phyloP scores from a whole-genome alignment of 2,888 invertebrate genomes.

The Harpalus rubripes region DNA sequence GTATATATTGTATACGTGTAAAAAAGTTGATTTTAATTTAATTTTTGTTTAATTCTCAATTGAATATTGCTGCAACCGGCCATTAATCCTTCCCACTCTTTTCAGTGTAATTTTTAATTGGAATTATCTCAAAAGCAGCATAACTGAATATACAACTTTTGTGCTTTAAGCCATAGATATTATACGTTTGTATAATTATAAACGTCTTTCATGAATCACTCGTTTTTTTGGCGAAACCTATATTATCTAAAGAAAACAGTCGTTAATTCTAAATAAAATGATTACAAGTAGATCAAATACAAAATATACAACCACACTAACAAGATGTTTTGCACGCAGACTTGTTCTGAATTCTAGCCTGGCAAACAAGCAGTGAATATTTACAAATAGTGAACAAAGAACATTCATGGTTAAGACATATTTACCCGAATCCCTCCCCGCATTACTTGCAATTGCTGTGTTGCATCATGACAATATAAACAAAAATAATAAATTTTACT shows the following conservation, averaged over 20 bases:
- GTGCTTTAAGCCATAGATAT: neutral
- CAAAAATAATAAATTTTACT: conserved; percentile 30
- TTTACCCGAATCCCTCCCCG: conserved; percentile 81
- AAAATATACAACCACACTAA: conserved; percentile 53
- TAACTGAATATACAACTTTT: too few relatives aligned
- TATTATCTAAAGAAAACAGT: conserved; percentile 27
- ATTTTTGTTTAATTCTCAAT: too few relatives aligned
- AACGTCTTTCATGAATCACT: neutral
- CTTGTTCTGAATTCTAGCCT: conserved; percentile 54
- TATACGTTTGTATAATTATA: neutral
- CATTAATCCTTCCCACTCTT: too few relatives aligned
- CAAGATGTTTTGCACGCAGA: conserved; percentile 52
- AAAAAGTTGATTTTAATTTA: too few relatives aligned
- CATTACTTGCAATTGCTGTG: conserved; percentile 80
- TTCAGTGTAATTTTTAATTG: too few relatives aligned
- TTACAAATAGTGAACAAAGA: conserved; percentile 72
- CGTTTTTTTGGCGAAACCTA: neutral
- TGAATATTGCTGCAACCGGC: too few relatives aligned
- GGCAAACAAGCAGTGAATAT: conserved; percentile 63
- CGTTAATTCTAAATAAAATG: conserved; percentile 34
- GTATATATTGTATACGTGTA: too few relatives aligned
- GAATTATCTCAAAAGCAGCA: too few relatives aligned
- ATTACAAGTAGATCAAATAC: conserved; percentile 42
- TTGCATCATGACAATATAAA: conserved; percentile 57
- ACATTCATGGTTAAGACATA: conserved; percentile 74